These are phyloP conservation scores for Hystrix brachyura DNA, from an alignment of 2,113 vertebrate genomes.

Conservation along the genomic window DNA sequence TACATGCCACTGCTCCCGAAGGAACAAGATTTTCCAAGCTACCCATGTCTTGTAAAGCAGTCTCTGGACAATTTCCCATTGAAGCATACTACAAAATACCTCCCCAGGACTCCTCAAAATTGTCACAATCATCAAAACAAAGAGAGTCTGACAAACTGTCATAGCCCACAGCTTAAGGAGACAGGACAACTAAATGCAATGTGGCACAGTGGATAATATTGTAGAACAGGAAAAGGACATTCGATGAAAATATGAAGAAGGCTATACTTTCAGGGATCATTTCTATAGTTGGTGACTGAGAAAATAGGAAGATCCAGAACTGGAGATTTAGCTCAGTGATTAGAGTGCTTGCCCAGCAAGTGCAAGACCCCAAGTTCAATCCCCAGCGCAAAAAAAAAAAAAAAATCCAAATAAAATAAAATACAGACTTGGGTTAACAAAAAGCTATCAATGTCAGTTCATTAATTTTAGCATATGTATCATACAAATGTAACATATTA, in stretches of 20 bases:
- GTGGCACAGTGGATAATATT: no score
- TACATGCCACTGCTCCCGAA: constrained; percentile 20
- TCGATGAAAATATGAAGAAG: neutral
- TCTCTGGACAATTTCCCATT: neutral
- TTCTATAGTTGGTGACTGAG: no score
- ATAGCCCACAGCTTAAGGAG: constrained; percentile 13
- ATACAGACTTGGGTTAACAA: neutral
- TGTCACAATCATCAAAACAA: constrained; percentile 30
- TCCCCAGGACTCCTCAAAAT: neutral
- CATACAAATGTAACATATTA: neutral
- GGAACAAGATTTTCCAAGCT: constrained; percentile 39
- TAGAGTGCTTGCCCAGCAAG: no score
- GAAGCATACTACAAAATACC: neutral
- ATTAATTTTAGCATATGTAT: neutral
- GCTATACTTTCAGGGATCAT: no score
- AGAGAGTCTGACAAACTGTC: neutral
- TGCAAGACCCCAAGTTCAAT: no score
- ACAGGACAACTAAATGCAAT: neutral
- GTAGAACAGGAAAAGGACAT: neutral
- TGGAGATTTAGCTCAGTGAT: no score
- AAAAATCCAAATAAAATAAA: neutral
- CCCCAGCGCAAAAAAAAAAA: no score
- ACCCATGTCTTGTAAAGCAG: neutral
- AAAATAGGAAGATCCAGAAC: no score
- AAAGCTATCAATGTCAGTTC: neutral